These are phyloP conservation scores for Heteromurus nitidus DNA, from an alignment of 2,888 invertebrate species.

Conservation along the genomic window DNA sequence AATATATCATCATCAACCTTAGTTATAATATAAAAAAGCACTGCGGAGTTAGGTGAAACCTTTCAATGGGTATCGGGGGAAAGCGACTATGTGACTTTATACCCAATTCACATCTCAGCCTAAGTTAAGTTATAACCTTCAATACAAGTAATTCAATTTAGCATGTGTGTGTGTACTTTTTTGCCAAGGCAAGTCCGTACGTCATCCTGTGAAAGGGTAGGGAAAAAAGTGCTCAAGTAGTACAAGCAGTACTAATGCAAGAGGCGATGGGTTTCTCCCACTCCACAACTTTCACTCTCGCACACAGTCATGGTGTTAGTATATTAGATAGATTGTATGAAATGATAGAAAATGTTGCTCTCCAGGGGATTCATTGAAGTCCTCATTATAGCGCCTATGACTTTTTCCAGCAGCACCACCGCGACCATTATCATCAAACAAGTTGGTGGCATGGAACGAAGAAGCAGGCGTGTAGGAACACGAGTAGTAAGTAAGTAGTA, in stretches of 20 bases:
- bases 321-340: constrained; percentile 19
- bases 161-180: not conserved
- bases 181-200: constrained; percentile 12
- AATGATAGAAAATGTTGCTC: constrained; percentile 58
- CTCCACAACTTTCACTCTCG: no score
- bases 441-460: not conserved
- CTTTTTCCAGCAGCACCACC: constrained; percentile 1
- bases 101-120: no score
- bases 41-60: not conserved
- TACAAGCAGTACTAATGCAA: not conserved
- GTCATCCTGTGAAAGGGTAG: constrained; percentile 2
- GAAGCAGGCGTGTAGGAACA: no score
- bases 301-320: not conserved
- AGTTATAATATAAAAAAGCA: not conserved
- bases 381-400: constrained; percentile 50
- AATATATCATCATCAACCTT: not conserved
- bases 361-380: constrained; percentile 57
- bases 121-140: not conserved
- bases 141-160: constrained; percentile 21
- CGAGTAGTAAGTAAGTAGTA: no score
- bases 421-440: constrained; percentile 5
- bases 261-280: no score
- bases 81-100: no score
- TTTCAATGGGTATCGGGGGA: no score
- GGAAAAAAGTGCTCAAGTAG: not conserved